phyloP scores from a whole-genome alignment of 2,113 vertebrate species.

The Pachycephala philippinensis region DNA sequence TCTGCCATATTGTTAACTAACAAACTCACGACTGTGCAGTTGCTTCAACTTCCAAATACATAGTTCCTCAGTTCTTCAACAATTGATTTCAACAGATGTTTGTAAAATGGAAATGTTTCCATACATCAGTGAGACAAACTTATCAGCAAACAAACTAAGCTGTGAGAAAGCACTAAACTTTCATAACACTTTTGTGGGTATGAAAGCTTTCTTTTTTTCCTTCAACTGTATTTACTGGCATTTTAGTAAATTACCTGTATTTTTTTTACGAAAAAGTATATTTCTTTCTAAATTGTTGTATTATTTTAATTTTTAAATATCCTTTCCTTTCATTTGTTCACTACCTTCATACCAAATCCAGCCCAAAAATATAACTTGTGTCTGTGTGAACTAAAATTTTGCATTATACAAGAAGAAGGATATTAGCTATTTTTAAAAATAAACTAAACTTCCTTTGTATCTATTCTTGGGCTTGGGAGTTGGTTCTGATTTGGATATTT shows the following conservation, averaged over 20 bases:
- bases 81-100: neutral
- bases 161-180: neutral
- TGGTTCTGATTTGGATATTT: neutral
- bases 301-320: neutral
- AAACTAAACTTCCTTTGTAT: conserved; percentile 33
- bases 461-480: neutral
- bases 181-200: neutral
- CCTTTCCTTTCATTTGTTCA: neutral
- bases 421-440: conserved; percentile 3
- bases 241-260: neutral
- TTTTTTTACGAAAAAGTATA: neutral
- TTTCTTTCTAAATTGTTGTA: neutral
- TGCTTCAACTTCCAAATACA: neutral
- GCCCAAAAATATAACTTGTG: neutral
- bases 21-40: neutral
- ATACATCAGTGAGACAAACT: neutral
- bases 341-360: neutral
- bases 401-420: neutral
- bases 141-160: neutral
- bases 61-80: neutral
- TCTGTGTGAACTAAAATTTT: neutral
- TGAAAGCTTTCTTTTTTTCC: neutral
- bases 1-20: neutral
- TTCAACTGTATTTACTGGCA: neutral
- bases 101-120: neutral